These are phyloP conservation scores for Aptenodytes patagonicus DNA, from an alignment of 2,113 vertebrate genomes.

Conservation along the genomic window DNA sequence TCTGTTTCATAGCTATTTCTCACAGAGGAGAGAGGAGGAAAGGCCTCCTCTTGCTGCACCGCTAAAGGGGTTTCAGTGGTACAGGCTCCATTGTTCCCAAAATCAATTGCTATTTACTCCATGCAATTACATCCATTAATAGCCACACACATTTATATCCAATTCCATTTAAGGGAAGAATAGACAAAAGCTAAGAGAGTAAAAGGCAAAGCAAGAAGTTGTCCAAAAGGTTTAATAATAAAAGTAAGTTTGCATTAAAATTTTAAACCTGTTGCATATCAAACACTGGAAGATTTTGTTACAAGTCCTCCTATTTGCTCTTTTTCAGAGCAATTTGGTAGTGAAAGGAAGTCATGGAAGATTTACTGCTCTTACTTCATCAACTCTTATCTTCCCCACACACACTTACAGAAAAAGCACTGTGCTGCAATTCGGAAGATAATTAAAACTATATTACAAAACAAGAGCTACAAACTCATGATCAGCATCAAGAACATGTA, in stretches of 20 bases:
- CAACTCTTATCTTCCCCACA: not conserved
- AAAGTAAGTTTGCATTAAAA: not conserved
- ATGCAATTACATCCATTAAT: not conserved
- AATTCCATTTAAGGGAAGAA: not conserved
- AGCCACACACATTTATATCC: not conserved
- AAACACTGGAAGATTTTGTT: not conserved
- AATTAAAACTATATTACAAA: not conserved
- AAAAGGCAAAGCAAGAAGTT: not conserved
- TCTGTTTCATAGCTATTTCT: not conserved
- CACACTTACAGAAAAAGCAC: not conserved
- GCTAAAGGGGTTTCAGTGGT: not conserved
- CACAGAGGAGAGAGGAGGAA: not conserved
- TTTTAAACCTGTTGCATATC: not conserved
- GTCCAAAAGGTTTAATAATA: not conserved
- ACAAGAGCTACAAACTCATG: not conserved
- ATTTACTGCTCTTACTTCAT: constrained; percentile 9
- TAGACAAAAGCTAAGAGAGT: not conserved
- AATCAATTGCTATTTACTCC: not conserved
- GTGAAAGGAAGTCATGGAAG: not conserved
- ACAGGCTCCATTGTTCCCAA: not conserved
- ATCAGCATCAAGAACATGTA: not conserved
- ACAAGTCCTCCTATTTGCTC: not conserved
- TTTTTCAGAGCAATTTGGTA: not conserved
- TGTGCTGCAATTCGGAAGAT: not conserved
- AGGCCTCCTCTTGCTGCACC: not conserved